These are phyloP conservation scores for Vultur gryphus DNA, from an alignment of 2,797 vertebrate species.

Conservation along the genomic window DNA sequence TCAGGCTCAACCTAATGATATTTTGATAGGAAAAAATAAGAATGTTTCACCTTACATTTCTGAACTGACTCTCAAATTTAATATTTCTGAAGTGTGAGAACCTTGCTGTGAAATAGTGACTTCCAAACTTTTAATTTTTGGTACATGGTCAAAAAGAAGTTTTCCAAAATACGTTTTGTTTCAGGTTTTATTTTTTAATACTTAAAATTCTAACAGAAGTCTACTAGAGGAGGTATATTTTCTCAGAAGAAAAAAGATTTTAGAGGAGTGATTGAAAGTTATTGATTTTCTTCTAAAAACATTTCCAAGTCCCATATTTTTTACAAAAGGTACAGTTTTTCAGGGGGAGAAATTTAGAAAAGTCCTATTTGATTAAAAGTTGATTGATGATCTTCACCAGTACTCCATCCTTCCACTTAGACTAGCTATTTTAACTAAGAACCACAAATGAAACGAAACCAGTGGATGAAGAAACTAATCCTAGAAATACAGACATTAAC, in stretches of 20 bases:
- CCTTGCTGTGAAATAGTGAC: neutral
- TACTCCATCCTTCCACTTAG: neutral
- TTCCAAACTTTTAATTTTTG: neutral
- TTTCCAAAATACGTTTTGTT: accelerated
- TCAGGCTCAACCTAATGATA: neutral
- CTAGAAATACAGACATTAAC: neutral
- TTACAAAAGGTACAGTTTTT: neutral
- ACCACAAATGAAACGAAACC: neutral
- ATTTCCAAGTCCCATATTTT: neutral
- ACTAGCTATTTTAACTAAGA: neutral
- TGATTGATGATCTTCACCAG: no score
- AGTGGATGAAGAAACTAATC: neutral
- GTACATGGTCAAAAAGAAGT: neutral
- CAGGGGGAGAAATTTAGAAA: neutral
- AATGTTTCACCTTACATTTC: neutral
- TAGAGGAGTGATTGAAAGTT: neutral
- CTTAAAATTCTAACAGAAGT: accelerated
- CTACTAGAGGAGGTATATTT: neutral
- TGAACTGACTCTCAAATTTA: neutral
- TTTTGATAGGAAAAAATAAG: neutral
- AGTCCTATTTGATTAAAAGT: neutral
- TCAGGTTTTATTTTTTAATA: neutral
- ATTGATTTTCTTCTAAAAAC: neutral
- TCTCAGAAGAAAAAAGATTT: neutral
- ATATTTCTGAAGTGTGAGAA: neutral